phyloP scores from a whole-genome alignment of 2,888 invertebrate genomes.

The Nebria salina region DNA sequence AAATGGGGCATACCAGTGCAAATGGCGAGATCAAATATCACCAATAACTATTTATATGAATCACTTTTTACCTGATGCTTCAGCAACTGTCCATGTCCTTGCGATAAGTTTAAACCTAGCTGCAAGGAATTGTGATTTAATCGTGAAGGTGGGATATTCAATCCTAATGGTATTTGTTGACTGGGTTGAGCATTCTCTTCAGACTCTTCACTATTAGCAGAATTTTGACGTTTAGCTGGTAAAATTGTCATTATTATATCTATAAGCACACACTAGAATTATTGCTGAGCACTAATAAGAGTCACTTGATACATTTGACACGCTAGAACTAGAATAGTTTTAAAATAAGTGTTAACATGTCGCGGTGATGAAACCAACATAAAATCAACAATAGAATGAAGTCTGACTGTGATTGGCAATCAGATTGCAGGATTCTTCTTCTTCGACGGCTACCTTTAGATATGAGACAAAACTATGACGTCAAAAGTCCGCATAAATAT shows the following conservation, averaged over 20 bases:
- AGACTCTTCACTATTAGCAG: constrained; percentile 38
- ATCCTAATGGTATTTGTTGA: constrained; percentile 40
- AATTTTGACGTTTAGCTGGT: constrained; percentile 55
- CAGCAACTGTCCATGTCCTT: constrained; percentile 37
- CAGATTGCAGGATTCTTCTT: too few species aligned
- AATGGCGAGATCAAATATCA: constrained; percentile 17
- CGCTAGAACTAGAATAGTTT: too few species aligned
- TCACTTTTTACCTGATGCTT: constrained; percentile 35
- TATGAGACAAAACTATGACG: too few species aligned
- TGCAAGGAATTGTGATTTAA: constrained; percentile 39
- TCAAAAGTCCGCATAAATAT: too few species aligned
- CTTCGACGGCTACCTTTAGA: too few species aligned
- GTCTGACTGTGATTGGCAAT: too few species aligned
- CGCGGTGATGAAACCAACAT: too few species aligned
- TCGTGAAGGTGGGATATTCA: constrained; percentile 40
- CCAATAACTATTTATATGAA: constrained; percentile 16
- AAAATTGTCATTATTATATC: constrained; percentile 59
- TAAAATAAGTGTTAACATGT: too few species aligned
- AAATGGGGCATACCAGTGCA: constrained; percentile 26
- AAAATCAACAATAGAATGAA: too few species aligned
- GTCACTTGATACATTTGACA: too few species aligned
- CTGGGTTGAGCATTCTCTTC: constrained; percentile 38
- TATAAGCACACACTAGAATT: not conserved
- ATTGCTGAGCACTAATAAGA: not conserved
- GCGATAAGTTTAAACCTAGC: constrained; percentile 36